phyloP scores from a whole-genome alignment of 2,797 vertebrate genomes.

The Galaxias olidus region DNA sequence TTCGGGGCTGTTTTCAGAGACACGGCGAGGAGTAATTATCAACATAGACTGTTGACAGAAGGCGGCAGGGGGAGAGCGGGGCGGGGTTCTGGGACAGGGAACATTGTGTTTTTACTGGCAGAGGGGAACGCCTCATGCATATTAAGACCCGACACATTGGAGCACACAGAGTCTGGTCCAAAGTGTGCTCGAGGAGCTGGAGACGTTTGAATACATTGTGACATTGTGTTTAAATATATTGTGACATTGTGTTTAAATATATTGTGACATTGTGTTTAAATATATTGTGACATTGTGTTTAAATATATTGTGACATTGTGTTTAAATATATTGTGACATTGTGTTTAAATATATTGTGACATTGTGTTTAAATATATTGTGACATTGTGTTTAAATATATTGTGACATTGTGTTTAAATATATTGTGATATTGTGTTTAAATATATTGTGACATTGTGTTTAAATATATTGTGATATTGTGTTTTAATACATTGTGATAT shows the following conservation, averaged over 20 bases:
- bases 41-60: constrained; percentile 3
- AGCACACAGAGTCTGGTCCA: constrained; percentile 25
- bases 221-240: too few species aligned
- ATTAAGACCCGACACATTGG: constrained; percentile 23
- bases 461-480: constrained; percentile 39
- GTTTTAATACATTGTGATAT: constrained; percentile 24
- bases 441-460: constrained; percentile 36
- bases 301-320: constrained; percentile 38
- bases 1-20: constrained; percentile 2
- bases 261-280: constrained; percentile 35
- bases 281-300: constrained; percentile 35
- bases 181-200: constrained; percentile 19
- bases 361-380: constrained; percentile 40
- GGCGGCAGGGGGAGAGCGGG: neutral
- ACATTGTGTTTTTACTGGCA: constrained; percentile 46
- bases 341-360: constrained; percentile 19
- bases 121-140: constrained; percentile 9
- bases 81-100: constrained; percentile 15
- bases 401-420: constrained; percentile 35
- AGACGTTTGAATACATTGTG: constrained; percentile 14
- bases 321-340: constrained; percentile 36
- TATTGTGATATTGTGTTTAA: constrained; percentile 35
- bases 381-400: constrained; percentile 37
- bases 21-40: constrained; percentile 1
- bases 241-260: constrained; percentile 36